Percentiles rank a stretch among this genome's conserved stretches.
These are phyloP conservation scores for Acronicta leporina DNA, from an alignment of 2,888 invertebrate species.

Conservation along the genomic window DNA sequence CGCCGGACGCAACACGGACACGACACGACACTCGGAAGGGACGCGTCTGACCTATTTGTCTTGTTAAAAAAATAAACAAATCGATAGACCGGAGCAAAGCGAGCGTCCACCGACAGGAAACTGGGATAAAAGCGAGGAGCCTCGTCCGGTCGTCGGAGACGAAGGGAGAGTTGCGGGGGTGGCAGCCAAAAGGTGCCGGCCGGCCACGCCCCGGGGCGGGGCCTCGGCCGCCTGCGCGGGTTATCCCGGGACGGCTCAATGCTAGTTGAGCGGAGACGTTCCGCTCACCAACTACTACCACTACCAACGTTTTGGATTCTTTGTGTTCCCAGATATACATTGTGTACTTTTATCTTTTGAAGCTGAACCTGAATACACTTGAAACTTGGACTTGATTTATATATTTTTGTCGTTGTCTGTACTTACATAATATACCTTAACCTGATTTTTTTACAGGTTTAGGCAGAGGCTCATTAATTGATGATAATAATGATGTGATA, in stretches of 20 bases:
- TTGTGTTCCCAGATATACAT: slow-evolving; percentile 27
- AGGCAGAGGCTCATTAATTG: background rate
- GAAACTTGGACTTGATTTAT: slow-evolving; percentile 25
- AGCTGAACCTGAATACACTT: slow-evolving; percentile 43
- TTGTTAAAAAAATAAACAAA: slow-evolving; percentile 87
- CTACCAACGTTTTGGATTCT: slow-evolving; percentile 42
- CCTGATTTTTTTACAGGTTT: too few species aligned
- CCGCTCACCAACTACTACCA: slow-evolving; percentile 30
- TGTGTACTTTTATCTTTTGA: slow-evolving; percentile 29
- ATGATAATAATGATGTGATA: too few species aligned
- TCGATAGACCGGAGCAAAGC: slow-evolving; percentile 84
- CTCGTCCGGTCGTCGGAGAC: slow-evolving; percentile 70
- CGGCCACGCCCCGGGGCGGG: slow-evolving; percentile 70
- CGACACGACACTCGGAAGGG: slow-evolving; percentile 71
- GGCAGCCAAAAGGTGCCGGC: slow-evolving; percentile 47
- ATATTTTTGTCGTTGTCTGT: slow-evolving; percentile 4
- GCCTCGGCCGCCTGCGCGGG: slow-evolving; percentile 65
- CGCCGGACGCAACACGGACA: slow-evolving; percentile 59
- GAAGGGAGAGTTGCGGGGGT: slow-evolving; percentile 56
- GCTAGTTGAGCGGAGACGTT: slow-evolving; percentile 32
- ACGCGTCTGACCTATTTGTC: slow-evolving; percentile 76
- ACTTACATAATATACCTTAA: slow-evolving; percentile 1
- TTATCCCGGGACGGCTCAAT: slow-evolving; percentile 51
- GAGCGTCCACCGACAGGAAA: slow-evolving; percentile 87
- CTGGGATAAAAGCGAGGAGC: slow-evolving; percentile 86